Evolutionary conservation across 2,888 invertebrate species (phyloP).

Genomic region (Callosobruchus maculatus): DNA sequence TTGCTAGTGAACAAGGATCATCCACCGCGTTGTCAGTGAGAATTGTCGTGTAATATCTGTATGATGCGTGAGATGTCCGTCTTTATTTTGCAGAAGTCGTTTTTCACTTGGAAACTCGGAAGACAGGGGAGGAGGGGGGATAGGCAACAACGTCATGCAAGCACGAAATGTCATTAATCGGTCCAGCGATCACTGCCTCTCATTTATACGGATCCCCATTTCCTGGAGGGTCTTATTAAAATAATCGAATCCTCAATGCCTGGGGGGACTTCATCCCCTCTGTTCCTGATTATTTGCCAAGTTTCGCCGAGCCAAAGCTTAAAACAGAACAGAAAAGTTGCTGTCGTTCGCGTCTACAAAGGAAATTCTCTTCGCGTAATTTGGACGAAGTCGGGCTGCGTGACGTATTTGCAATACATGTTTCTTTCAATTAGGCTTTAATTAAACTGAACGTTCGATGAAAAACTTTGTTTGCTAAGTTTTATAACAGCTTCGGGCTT

Average conservation of each 20-base stretch:
- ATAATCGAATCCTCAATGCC: neutral
- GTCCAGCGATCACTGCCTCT: neutral
- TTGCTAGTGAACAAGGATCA: too few relatives aligned
- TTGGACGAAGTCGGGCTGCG: neutral
- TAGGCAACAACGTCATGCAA: neutral
- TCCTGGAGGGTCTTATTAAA: neutral
- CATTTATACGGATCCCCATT: neutral
- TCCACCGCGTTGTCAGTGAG: too few relatives aligned
- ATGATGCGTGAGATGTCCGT: too few relatives aligned
- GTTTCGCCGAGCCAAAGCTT: neutral
- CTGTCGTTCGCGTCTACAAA: neutral
- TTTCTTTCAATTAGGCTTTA: neutral
- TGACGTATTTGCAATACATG: neutral
- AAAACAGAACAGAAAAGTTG: neutral
- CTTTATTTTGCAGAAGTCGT: too few relatives aligned
- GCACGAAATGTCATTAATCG: neutral
- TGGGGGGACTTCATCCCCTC: neutral
- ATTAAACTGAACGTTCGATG: neutral
- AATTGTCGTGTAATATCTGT: too few relatives aligned
- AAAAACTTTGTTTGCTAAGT: neutral
- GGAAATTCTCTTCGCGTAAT: neutral
- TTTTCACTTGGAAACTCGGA: too few relatives aligned
- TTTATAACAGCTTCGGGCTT: neutral
- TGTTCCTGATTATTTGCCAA: neutral
- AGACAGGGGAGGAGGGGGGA: neutral